Conservation (phyloP, 2,888 invertebrate species). For the Ceraclea dissimilis region DNA sequence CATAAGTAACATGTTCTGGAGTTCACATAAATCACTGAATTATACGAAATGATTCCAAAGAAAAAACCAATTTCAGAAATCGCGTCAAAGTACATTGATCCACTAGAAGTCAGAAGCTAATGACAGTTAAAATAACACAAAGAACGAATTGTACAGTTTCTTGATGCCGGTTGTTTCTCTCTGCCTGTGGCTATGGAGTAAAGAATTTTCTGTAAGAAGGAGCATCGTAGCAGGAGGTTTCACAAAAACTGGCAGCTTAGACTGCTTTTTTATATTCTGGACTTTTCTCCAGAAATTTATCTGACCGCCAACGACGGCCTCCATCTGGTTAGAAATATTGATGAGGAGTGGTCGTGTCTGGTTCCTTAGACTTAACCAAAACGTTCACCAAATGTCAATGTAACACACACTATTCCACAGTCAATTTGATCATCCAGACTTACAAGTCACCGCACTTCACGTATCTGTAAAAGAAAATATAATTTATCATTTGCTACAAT, state of each 20-base stretch:
- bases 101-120: background rate
- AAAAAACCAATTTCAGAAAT: background rate
- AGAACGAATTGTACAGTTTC: constrained; percentile 81
- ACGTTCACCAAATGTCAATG: background rate
- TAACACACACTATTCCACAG: background rate
- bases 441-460: background rate
- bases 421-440: too few relatives aligned
- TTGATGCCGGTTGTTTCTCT: constrained; percentile 79
- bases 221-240: constrained; percentile 11
- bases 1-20: background rate
- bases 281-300: constrained; percentile 7
- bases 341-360: constrained; percentile 4
- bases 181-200: constrained; percentile 74
- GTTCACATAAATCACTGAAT: background rate
- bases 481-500: too few relatives aligned
- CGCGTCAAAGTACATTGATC: background rate
- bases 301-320: constrained; percentile 14
- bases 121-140: constrained; percentile 70
- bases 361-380: constrained; percentile 1
- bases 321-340: constrained; percentile 14
- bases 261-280: constrained; percentile 5
- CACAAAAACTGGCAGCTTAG: constrained; percentile 4
- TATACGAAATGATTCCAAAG: background rate
- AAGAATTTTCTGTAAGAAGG: constrained; percentile 53
- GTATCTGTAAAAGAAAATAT: background rate